phyloP scores from a whole-genome alignment of 2,113 vertebrate genomes.

The Prionailurus viverrinus region DNA sequence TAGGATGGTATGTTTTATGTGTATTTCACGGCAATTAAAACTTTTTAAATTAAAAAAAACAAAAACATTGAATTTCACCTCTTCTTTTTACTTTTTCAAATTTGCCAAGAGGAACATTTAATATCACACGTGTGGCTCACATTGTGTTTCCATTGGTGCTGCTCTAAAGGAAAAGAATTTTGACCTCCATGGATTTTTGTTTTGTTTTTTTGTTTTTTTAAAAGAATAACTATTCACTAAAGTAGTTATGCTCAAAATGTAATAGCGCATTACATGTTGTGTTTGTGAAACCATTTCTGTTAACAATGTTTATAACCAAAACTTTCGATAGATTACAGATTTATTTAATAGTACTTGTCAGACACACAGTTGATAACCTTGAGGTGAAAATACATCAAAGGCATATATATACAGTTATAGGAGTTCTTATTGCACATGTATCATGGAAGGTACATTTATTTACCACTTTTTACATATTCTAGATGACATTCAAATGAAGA shows the following conservation, averaged over 20 bases:
- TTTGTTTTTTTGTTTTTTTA: background rate
- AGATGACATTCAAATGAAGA: constrained; percentile 77
- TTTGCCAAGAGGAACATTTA: background rate
- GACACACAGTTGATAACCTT: constrained; percentile 70
- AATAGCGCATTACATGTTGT: background rate
- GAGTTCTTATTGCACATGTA: constrained; percentile 72
- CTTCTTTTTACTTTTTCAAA: background rate
- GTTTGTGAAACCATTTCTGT: background rate
- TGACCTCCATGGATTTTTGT: background rate
- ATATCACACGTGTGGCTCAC: background rate
- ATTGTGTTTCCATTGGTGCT: background rate
- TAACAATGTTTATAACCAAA: background rate
- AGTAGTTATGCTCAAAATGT: background rate
- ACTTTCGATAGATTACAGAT: constrained; percentile 52
- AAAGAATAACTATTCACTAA: background rate
- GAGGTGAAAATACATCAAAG: constrained; percentile 76
- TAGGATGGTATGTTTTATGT: background rate
- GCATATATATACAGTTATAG: constrained; percentile 74
- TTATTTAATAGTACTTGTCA: constrained; percentile 73
- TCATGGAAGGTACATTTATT: constrained; percentile 73
- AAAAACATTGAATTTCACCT: background rate
- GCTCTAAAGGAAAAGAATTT: background rate
- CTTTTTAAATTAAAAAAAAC: background rate
- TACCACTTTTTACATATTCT: constrained; percentile 81
- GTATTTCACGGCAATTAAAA: background rate